These are phyloP conservation scores for Sycophila texana DNA, from an alignment of 2,888 invertebrate species.

Conservation along the genomic window DNA sequence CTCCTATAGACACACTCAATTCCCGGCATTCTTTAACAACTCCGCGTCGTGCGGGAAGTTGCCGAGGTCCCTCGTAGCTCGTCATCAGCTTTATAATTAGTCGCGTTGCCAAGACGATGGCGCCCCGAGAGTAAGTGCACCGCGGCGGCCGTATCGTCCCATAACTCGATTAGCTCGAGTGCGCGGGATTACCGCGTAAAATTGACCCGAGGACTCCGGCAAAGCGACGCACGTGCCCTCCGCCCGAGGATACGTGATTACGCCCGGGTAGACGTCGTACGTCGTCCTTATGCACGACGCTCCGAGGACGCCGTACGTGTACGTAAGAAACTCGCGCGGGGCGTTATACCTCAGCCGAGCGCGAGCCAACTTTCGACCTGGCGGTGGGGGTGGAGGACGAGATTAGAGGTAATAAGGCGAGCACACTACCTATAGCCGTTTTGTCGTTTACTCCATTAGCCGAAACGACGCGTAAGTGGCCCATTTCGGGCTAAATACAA, in stretches of 20 bases:
- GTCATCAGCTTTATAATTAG: conserved; percentile 26
- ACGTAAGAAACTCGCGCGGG: conserved; percentile 5
- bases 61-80: background rate
- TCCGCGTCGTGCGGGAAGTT: background rate
- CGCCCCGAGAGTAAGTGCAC: background rate
- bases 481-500: conserved; percentile 13
- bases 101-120: conserved; percentile 25
- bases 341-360: no score
- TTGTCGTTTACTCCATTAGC: conserved; percentile 20
- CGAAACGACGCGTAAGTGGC: conserved; percentile 27
- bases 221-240: background rate
- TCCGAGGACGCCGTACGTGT: background rate
- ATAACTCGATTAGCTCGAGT: conserved; percentile 43
- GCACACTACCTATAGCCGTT: background rate
- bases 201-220: conserved; percentile 29
- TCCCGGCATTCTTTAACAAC: no score
- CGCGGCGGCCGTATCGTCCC: background rate
- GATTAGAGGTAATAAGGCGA: conserved; percentile 20
- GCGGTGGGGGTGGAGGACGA: background rate
- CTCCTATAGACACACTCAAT: background rate
- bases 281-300: background rate
- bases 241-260: background rate
- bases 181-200: conserved; percentile 37
- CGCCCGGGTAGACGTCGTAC: background rate
- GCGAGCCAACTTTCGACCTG: no score